Conservation (phyloP, 2,113 vertebrate species). For the Ceratotherium simum region DNA sequence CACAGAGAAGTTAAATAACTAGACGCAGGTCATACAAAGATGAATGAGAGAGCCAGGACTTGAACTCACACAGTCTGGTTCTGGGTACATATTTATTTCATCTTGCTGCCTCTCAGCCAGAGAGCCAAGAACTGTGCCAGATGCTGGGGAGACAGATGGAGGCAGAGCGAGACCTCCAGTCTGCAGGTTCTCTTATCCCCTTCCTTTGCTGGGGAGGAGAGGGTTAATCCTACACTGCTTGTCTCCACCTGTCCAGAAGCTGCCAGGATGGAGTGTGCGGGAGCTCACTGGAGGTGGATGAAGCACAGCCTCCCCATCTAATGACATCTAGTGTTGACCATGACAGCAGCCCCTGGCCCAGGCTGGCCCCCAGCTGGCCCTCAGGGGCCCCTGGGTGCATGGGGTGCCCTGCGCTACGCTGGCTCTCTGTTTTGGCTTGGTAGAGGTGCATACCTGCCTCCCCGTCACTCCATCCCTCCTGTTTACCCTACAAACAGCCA, state of each 20-base stretch:
- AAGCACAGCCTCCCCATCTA: conserved; percentile 28
- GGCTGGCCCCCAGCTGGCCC: conserved; percentile 33
- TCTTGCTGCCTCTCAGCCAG: background rate
- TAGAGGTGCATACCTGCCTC: conserved; percentile 69
- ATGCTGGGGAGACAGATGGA: background rate
- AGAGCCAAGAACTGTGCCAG: background rate
- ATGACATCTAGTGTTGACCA: conserved; percentile 80
- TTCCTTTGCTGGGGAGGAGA: background rate
- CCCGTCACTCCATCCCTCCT: conserved; percentile 80
- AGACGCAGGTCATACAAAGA: background rate
- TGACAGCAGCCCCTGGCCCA: conserved; percentile 67
- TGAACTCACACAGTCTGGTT: background rate
- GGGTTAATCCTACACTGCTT: background rate
- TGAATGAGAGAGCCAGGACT: background rate
- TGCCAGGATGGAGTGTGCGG: rapidly evolving
- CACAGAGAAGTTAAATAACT: background rate
- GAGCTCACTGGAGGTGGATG: background rate
- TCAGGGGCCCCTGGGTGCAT: conserved; percentile 29
- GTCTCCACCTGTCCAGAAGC: background rate
- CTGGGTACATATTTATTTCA: background rate
- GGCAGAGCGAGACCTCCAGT: background rate
- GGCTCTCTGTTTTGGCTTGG: conserved; percentile 86
- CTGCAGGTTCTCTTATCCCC: background rate
- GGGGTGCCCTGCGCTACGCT: conserved; percentile 71
- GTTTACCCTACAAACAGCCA: conserved; percentile 90